Percentiles rank a stretch among this genome's conserved stretches.
Conservation (phyloP, 2,113 vertebrate species). For the Spheniscus mendiculus region DNA sequence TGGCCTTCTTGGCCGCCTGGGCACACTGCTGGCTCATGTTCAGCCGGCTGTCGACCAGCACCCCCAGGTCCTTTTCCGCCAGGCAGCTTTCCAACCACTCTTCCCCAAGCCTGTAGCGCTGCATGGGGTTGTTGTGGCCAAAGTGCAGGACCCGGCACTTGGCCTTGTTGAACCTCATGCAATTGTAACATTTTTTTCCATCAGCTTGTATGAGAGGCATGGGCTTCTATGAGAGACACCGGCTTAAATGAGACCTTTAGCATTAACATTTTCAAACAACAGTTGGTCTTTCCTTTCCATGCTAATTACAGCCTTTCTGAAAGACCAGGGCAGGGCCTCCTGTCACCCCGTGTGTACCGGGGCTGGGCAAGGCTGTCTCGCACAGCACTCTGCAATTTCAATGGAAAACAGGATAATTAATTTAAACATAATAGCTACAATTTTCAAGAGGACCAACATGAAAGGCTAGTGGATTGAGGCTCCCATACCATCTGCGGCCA, state of each 20-base stretch:
- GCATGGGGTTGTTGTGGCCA: too few relatives aligned
- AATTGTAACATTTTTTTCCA: background rate
- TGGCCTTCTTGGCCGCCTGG: too few relatives aligned
- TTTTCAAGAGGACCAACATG: background rate
- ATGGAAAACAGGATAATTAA: constrained; percentile 14
- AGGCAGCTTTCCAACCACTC: too few relatives aligned
- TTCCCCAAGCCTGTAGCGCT: too few relatives aligned
- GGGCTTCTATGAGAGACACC: background rate
- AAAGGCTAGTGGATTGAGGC: background rate
- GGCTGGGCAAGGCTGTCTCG: background rate
- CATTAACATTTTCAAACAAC: constrained; percentile 33
- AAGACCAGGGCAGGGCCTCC: background rate
- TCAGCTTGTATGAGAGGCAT: background rate
- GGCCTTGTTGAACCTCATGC: too few relatives aligned
- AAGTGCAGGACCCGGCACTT: too few relatives aligned
- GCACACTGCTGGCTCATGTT: too few relatives aligned
- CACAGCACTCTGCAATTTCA: background rate
- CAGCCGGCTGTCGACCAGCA: too few relatives aligned
- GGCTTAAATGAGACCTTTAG: background rate
- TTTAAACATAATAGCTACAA: constrained; percentile 23
- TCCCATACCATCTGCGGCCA: background rate
- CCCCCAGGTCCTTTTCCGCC: too few relatives aligned
- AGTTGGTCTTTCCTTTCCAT: background rate
- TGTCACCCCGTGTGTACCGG: rapidly evolving
- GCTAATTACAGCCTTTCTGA: constrained; percentile 15